Evolutionary conservation across 1,140 invertebrate species (phyloP), one percentile per base, ranked within the genome.

Genomic region (Antheraea mylitta): DNA sequence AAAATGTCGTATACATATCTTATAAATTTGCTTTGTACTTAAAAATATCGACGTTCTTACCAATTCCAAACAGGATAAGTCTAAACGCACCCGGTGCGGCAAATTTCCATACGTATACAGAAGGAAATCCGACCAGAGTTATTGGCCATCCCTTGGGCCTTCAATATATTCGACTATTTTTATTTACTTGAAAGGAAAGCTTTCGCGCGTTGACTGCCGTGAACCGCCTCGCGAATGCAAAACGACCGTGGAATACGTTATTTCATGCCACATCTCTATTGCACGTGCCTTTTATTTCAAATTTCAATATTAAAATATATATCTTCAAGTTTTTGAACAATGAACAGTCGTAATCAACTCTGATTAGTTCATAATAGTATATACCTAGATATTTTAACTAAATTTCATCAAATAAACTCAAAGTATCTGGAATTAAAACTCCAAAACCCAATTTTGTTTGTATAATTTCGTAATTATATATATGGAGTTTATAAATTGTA

Each of bases 151-250:
- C 81, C 84, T 65, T 69, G 87, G 78, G 87, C 71, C 64, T 79
- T 82, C 78, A 77, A 82, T 86, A 65, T 65, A 87, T 86, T 84
- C 81, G 59, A 72, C 76, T 84, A 85, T 85, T 82, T 65, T 87
- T 89, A 89, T 89, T 89, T 83, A 84, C 77, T 80, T 75, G 80
- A 79, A 82, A 78, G 82, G 72, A 70, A 76, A 78, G 77, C 79
- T 79, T 78, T 77, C 75, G 61, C 76, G 68, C 79, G 78, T 71
- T 69, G 76, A 74, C 77, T 79, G 72, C 64, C 68, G 69, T 62
- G 65, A 74, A 66, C 64, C 53, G 72, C 64, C 62, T 71, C 70
- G 65, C 70, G 76, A 64, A 71, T 75, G 62, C 64, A 69, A 73
- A 71, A 84, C 79, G 79, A 70, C 67, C 67, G 65, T 72, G 71